Conservation (phyloP, 2,888 invertebrate genomes). For the Tenthredo mesomela region DNA sequence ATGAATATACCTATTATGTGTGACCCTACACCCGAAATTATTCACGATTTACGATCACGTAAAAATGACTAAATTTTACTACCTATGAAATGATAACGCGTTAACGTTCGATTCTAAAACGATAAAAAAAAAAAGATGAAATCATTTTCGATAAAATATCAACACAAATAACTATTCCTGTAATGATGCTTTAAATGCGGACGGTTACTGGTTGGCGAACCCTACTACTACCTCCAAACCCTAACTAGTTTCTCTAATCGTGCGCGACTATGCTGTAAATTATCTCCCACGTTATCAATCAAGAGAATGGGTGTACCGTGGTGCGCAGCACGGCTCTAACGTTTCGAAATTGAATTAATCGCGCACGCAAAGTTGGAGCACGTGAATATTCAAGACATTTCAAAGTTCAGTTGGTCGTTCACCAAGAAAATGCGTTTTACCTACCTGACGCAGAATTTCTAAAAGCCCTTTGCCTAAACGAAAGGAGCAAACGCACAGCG, state of each 20-base stretch:
- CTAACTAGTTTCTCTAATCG: constrained; percentile 33
- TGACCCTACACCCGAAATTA: not conserved
- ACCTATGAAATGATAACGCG: not conserved
- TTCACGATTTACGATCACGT: not conserved
- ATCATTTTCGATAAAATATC: not conserved
- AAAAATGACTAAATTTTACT: not conserved
- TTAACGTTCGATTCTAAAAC: not conserved
- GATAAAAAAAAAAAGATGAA: not conserved
- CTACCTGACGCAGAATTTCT: not conserved
- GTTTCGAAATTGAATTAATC: constrained; percentile 49
- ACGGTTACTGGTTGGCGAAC: not conserved
- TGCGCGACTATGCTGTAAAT: constrained; percentile 35
- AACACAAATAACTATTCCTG: not conserved
- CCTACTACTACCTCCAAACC: not conserved
- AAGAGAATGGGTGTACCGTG: constrained; percentile 27
- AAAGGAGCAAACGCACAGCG: not conserved
- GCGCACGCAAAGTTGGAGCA: constrained; percentile 41
- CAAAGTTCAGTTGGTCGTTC: constrained; percentile 15
- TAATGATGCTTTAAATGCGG: not conserved
- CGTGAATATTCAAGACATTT: constrained; percentile 43
- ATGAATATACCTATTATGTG: not conserved
- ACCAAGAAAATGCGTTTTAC: not conserved
- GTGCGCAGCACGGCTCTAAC: not conserved
- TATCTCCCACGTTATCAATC: constrained; percentile 46
- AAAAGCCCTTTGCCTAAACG: not conserved